These are phyloP conservation scores for Pluvialis apricaria DNA, from an alignment of 2,113 vertebrate species.

Conservation along the genomic window DNA sequence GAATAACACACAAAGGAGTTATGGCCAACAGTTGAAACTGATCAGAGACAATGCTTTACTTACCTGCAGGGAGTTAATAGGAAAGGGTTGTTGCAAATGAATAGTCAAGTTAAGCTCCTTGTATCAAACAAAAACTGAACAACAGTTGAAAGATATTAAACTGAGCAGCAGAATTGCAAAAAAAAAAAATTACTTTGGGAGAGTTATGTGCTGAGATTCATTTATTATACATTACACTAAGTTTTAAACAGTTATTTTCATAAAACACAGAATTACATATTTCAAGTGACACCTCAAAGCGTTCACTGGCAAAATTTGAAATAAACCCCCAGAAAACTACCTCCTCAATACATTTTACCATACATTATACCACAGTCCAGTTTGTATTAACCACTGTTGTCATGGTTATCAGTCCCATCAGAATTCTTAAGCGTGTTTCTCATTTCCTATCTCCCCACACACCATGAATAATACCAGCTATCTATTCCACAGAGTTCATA, in stretches of 20 bases:
- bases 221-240: background rate
- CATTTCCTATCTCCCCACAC: background rate
- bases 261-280: background rate
- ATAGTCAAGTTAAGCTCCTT: background rate
- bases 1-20: background rate
- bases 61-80: background rate
- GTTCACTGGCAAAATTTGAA: background rate
- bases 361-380: background rate
- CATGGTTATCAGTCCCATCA: background rate
- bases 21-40: background rate
- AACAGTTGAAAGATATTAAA: background rate
- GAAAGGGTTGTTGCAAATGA: background rate
- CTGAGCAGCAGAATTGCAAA: background rate
- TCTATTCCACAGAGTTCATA: background rate
- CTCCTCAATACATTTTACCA: background rate
- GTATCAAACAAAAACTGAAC: background rate
- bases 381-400: background rate
- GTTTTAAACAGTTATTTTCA: background rate
- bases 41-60: background rate
- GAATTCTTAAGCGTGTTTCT: background rate
- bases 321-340: background rate
- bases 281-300: background rate
- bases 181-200: background rate
- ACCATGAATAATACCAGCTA: background rate
- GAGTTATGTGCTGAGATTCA: background rate